phyloP scores from a whole-genome alignment of 2,888 invertebrate genomes.

The Sarcophaga variegata region DNA sequence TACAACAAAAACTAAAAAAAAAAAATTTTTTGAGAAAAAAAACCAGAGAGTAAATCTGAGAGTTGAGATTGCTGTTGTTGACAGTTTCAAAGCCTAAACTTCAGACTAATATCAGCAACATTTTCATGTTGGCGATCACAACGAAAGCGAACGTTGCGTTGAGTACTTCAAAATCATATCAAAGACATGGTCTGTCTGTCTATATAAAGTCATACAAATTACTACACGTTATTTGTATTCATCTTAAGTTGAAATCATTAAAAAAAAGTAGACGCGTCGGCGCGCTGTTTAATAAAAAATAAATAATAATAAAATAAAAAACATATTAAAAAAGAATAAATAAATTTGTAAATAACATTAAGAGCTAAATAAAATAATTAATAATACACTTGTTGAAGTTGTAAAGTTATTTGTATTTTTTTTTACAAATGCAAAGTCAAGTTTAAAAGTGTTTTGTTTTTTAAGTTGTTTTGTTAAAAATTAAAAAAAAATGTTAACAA shows the following conservation, averaged over 20 bases:
- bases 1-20: slow-evolving; percentile 23
- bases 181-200: not conserved
- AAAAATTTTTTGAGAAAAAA: slow-evolving; percentile 27
- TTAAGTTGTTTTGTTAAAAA: slow-evolving; percentile 12
- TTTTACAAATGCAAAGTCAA: slow-evolving; percentile 42
- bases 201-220: not conserved
- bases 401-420: too few relatives aligned
- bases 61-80: slow-evolving; percentile 36
- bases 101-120: slow-evolving; percentile 71
- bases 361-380: not conserved
- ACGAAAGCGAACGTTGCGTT: slow-evolving; percentile 78
- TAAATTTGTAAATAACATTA: too few relatives aligned
- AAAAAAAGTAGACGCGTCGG: slow-evolving; percentile 38
- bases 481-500: not conserved
- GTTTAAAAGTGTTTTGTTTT: slow-evolving; percentile 35
- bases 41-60: slow-evolving; percentile 42
- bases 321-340: slow-evolving; percentile 15
- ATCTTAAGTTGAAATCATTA: not conserved
- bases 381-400: slow-evolving; percentile 38
- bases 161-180: slow-evolving; percentile 42
- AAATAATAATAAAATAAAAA: slow-evolving; percentile 8
- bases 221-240: too few relatives aligned
- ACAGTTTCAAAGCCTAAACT: slow-evolving; percentile 54
- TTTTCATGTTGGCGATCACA: slow-evolving; percentile 75
- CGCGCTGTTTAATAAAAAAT: slow-evolving; percentile 28